phyloP scores from a whole-genome alignment of 1,140 invertebrate genomes.

The Drosophila serrata region DNA sequence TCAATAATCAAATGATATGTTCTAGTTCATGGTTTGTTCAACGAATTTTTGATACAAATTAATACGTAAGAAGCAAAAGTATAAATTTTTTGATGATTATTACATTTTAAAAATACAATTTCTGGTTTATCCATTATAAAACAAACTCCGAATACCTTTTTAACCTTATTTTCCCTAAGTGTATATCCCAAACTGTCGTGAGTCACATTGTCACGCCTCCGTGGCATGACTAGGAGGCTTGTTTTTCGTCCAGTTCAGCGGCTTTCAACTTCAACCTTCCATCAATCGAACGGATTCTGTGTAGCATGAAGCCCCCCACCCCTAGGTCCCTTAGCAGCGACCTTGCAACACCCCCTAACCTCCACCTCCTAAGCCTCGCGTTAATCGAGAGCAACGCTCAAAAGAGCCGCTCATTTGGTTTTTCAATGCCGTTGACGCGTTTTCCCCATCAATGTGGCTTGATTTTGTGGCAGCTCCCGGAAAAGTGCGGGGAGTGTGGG shows the following conservation, averaged over 20 bases:
- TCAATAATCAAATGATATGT: background rate
- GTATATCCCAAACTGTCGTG: background rate
- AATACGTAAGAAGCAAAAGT: background rate
- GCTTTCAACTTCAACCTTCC: conserved; percentile 2
- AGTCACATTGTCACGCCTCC: conserved; percentile 9
- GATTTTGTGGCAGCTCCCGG: conserved; percentile 46
- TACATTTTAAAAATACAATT: background rate
- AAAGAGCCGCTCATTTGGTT: conserved; percentile 68
- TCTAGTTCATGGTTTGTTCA: no score
- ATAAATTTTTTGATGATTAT: background rate
- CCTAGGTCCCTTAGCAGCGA: background rate
- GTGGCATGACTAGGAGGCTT: conserved; percentile 2
- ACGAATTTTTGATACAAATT: background rate
- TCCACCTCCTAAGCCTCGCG: background rate
- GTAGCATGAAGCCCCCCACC: background rate
- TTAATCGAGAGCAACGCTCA: conserved; percentile 73
- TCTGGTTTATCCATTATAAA: background rate
- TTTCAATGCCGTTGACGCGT: conserved; percentile 32
- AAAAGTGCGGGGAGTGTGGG: background rate
- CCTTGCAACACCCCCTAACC: background rate
- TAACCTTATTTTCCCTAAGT: background rate
- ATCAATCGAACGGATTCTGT: conserved; percentile 7
- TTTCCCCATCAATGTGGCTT: conserved; percentile 51
- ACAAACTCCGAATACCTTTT: no score
- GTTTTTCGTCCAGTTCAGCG: conserved; percentile 17